Conservation (phyloP, 2,113 vertebrate species). For the Gobius niger region DNA sequence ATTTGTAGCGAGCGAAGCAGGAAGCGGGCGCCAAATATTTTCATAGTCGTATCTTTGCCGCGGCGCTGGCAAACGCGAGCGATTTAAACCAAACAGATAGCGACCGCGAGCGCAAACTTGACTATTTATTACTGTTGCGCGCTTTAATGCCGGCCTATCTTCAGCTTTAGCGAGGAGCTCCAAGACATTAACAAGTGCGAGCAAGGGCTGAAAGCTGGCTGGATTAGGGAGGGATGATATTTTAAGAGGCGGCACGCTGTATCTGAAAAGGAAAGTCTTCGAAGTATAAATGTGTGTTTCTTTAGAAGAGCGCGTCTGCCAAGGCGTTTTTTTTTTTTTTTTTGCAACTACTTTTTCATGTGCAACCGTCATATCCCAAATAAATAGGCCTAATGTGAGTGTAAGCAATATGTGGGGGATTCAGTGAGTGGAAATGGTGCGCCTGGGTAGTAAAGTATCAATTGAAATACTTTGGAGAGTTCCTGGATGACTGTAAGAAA, state of each 20-base stretch:
- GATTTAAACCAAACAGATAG: conserved; percentile 43
- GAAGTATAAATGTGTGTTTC: not conserved
- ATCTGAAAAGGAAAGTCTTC: not conserved
- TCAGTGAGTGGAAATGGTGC: not conserved
- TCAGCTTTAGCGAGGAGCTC: conserved; percentile 14
- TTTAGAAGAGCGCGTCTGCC: not conserved
- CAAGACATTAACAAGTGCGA: not conserved
- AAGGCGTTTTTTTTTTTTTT: conserved; percentile 9
- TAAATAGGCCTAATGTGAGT: not conserved
- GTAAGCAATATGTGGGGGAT: not conserved
- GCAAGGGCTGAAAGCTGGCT: conserved; percentile 1
- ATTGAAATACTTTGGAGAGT: too few species aligned
- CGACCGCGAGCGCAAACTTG: conserved; percentile 10
- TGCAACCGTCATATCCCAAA: not conserved
- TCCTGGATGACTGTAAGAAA: too few species aligned
- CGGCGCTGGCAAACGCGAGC: conserved; percentile 36
- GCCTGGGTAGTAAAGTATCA: too few species aligned
- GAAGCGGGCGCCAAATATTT: conserved; percentile 70
- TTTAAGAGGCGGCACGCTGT: not conserved
- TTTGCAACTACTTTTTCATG: not conserved
- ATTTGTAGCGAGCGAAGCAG: conserved; percentile 66
- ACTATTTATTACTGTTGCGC: conserved; percentile 26
- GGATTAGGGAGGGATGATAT: not conserved
- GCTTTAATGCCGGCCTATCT: conserved; percentile 12
- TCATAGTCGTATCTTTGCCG: conserved; percentile 57